phyloP scores from a whole-genome alignment of 2,888 invertebrate genomes.

The Andrena flavipes region DNA sequence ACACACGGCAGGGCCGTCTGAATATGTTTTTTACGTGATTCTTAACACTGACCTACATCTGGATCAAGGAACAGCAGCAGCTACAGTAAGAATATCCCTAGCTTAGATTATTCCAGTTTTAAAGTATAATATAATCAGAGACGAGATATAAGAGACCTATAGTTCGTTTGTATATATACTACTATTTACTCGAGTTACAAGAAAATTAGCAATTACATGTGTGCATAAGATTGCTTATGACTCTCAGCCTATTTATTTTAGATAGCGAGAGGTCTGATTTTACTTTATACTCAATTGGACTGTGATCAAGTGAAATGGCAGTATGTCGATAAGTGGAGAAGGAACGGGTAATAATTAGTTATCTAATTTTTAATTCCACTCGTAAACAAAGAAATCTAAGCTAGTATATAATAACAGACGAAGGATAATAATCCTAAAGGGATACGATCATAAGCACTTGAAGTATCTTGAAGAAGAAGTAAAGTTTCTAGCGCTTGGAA shows the following conservation, averaged over 20 bases:
- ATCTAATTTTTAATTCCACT: neutral
- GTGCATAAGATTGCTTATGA: neutral
- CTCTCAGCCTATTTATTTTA: constrained; percentile 38
- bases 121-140: neutral
- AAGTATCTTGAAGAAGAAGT: constrained; percentile 69
- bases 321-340: constrained; percentile 68
- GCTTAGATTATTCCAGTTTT: neutral
- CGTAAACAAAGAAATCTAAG: neutral
- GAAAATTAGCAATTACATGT: neutral
- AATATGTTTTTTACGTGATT: constrained; percentile 74
- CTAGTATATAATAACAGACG: constrained; percentile 53
- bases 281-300: constrained; percentile 65
- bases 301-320: constrained; percentile 46
- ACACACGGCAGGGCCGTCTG: constrained; percentile 13
- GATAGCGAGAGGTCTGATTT: constrained; percentile 72
- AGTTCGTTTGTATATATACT: no score
- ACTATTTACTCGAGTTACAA: no score
- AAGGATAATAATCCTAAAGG: constrained; percentile 69
- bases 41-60: constrained; percentile 71
- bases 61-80: constrained; percentile 68
- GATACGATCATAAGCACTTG: constrained; percentile 74
- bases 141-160: no score
- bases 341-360: constrained; percentile 66
- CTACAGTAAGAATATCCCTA: constrained; percentile 48
- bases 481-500: constrained; percentile 63